Base-by-base conservation (phyloP, 2,113 vertebrate species). In the Menura novaehollandiae region DNA sequence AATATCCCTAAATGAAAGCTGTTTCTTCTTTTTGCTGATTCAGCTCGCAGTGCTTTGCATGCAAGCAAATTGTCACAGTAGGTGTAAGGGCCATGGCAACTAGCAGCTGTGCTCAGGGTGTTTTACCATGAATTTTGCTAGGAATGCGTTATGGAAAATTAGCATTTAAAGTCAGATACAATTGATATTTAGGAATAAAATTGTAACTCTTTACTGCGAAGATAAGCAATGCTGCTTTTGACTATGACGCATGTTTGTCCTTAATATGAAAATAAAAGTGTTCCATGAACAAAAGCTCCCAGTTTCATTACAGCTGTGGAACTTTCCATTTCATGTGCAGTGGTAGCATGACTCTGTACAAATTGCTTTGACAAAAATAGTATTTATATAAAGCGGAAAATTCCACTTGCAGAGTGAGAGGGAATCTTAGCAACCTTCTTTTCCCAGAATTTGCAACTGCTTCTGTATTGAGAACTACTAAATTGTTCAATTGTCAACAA, bases 301-400 rank as follows among this genome's bases (percentile, higher is more conserved):
- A n/a, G 81, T 83, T 79, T 77, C 43, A 41, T 85, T 85, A 91
- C 64, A 91, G 55, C 47, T 93, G 32, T 69, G 72, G 81, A 92
- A 94, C 81, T 94, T 94, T 93, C 89, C 82, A 62, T 88, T 91
- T 91, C 68, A 75, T 92, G 49, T 86, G 62, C 3, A 3, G 67
- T 69, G 59, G 73, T 79, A 85, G 64, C 52, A 88, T 18, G 23
- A 59, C 69, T 73, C 35, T 66, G 9, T 89, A 51, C 26, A 71
- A 81, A 81, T 58, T 52, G 19, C 56, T 88, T 76, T 93, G 71
- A 89, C 47, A 93, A 93, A 95, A 95, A 88, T 69, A 71, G 32
- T 87, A 66, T 89, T 93, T 93, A 44, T 81, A 75, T 47, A 43
- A 53, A 85, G 47, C 84, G 86, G 90, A 93, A 96, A 92, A 84